Percentiles rank a stretch among this genome's conserved stretches.
Evolutionary conservation across 2,888 invertebrate species (phyloP).

Genomic region (Limnephilus lunatus): DNA sequence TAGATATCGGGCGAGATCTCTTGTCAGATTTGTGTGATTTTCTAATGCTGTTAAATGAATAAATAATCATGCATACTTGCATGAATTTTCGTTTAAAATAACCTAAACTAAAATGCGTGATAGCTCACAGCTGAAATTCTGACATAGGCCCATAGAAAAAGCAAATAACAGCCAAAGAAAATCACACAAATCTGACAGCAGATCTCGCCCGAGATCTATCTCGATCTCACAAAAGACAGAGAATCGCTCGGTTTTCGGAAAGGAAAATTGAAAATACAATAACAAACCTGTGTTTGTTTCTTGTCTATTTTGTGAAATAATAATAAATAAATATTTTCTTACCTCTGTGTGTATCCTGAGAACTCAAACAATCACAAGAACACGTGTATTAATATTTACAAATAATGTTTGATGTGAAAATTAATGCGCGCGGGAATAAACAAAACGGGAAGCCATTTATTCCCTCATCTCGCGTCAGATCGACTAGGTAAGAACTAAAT

Average conservation of each 20-base stretch:
- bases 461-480: constrained; percentile 37
- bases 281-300: neutral
- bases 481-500: constrained; percentile 22
- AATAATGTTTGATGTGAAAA: neutral
- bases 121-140: too few relatives aligned
- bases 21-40: too few relatives aligned
- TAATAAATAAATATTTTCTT: neutral
- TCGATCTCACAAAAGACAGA: neutral
- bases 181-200: too few relatives aligned
- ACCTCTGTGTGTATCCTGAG: constrained; percentile 28
- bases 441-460: constrained; percentile 50
- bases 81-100: too few relatives aligned
- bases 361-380: constrained; percentile 32
- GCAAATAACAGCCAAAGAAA: too few relatives aligned
- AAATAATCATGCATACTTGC: too few relatives aligned
- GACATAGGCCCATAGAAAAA: too few relatives aligned
- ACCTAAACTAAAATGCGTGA: too few relatives aligned
- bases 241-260: neutral
- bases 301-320: neutral
- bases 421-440: constrained; percentile 50
- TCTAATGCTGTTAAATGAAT: too few relatives aligned
- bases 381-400: constrained; percentile 40
- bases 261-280: neutral
- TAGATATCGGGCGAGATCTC: too few relatives aligned
- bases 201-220: too few relatives aligned